Evolutionary conservation across 2,113 vertebrate species (phyloP).

Genomic region (Corythornis madagascariensis): DNA sequence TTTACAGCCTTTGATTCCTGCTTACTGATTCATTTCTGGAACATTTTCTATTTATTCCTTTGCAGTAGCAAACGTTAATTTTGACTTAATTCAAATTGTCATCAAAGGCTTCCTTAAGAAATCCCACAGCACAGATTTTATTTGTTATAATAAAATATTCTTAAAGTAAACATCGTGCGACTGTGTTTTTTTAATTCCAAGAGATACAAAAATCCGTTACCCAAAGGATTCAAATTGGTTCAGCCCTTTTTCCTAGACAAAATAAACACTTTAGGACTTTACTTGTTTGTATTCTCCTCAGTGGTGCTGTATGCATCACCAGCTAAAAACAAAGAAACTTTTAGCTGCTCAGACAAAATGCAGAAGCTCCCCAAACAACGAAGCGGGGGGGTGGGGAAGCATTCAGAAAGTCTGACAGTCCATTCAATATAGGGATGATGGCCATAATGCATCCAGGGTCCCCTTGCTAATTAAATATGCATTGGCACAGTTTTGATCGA

Average conservation of each 20-base stretch:
- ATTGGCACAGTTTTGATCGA: conserved; percentile 90
- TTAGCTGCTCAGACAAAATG: conserved; percentile 87
- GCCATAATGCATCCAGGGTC: conserved; percentile 84
- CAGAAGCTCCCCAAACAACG: conserved; percentile 86
- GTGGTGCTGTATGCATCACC: conserved; percentile 87
- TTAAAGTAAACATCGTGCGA: conserved; percentile 65
- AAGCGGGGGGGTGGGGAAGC: conserved; percentile 75
- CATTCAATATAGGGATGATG: conserved; percentile 88
- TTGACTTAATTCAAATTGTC: conserved; percentile 73
- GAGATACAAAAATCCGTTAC: conserved; percentile 72
- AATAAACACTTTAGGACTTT: conserved; percentile 89
- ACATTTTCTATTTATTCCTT: conserved; percentile 68
- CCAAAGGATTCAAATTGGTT: conserved; percentile 74
- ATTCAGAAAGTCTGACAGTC: conserved; percentile 88
- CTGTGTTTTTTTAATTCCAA: conserved; percentile 60
- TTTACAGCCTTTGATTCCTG: conserved; percentile 68
- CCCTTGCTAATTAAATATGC: conserved; percentile 96
- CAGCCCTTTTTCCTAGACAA: conserved; percentile 83
- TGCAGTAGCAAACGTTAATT: conserved; percentile 69
- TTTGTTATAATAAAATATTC: conserved; percentile 73
- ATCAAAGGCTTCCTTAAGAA: conserved; percentile 73
- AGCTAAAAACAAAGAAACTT: conserved; percentile 96
- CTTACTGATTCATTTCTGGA: conserved; percentile 71
- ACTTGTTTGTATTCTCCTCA: conserved; percentile 93
- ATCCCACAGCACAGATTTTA: conserved; percentile 67